phyloP scores from a whole-genome alignment of 2,113 vertebrate genomes.

The Prionailurus bengalensis region DNA sequence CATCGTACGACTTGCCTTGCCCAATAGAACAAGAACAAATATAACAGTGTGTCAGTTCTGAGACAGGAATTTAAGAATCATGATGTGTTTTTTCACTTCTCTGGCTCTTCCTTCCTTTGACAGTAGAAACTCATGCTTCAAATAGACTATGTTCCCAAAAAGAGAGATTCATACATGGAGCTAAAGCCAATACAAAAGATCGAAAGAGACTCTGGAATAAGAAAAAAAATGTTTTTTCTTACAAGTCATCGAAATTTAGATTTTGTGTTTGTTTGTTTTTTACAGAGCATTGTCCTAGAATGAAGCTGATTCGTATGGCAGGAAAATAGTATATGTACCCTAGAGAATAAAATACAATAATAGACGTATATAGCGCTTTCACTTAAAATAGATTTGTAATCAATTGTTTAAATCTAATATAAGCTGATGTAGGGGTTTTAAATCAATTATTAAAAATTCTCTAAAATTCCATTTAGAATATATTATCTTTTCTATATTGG shows the following conservation, averaged over 20 bases:
- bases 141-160: neutral
- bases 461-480: neutral
- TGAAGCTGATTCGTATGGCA: neutral
- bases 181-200: neutral
- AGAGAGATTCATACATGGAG: neutral
- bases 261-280: neutral
- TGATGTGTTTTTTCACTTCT: neutral
- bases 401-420: slow-evolving; percentile 37
- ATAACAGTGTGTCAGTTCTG: neutral
- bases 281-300: neutral
- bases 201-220: neutral
- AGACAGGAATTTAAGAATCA: neutral
- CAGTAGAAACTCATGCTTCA: slow-evolving; percentile 4
- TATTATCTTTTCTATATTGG: neutral
- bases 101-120: neutral
- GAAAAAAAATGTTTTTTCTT: slow-evolving; percentile 21
- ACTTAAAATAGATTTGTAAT: neutral
- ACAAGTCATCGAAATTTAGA: neutral
- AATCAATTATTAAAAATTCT: neutral
- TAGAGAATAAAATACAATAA: neutral
- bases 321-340: neutral
- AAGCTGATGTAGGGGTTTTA: neutral
- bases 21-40: neutral
- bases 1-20: neutral
- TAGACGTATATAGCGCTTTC: neutral